Evolutionary conservation across 2,888 invertebrate genomes (phyloP), one percentile per base, ranked within the genome.

Genomic region (Callyntrura sp.): DNA sequence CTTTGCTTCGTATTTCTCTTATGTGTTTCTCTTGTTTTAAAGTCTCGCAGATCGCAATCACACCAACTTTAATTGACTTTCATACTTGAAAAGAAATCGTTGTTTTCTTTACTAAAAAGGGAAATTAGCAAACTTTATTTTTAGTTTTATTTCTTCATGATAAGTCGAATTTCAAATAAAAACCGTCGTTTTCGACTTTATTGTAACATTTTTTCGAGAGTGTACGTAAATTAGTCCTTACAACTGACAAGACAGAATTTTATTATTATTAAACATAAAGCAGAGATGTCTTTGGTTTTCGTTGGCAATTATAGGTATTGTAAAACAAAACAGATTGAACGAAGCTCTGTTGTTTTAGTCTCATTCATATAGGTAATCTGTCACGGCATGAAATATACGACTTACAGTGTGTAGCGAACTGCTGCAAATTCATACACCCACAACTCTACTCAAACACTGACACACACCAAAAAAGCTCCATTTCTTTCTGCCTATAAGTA

Each of bases 31-130:
- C 35, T 35, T 57, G 14, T 57, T 57, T 3, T 0, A 57, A 17
- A 57, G n/a, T 17, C 5, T 62, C 23, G 9, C 62, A 62, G 12
- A 76, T 76, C 12, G 73, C 17, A 76, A 23, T 35, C 11, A n/a
- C 20, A 76, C 12, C 48, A 48, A 48, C 23, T 8, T 76, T 20
- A 48, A 48, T 76, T 23, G 48, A 55, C 78, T 78, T 73, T 48
- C 45, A 55, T 51, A n/a, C 51, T 78, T 43, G 14, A 78, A 73
- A 73, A 48, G 20, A 73, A 45, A 12, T 35, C 48, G n/a, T 55
- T 51, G 14, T 9, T 51, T 25, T 28, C 57, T 57, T 79, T 79
- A 12, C 28, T 57, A n/a, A 79, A 79, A 79, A 79, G 79, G 79
- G 79, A 79, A 79, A 79, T 57, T 79, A 57, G 57, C 57, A 55